Base-by-base conservation (phyloP, 2,113 vertebrate genomes). In the Muntiacus muntjak region DNA sequence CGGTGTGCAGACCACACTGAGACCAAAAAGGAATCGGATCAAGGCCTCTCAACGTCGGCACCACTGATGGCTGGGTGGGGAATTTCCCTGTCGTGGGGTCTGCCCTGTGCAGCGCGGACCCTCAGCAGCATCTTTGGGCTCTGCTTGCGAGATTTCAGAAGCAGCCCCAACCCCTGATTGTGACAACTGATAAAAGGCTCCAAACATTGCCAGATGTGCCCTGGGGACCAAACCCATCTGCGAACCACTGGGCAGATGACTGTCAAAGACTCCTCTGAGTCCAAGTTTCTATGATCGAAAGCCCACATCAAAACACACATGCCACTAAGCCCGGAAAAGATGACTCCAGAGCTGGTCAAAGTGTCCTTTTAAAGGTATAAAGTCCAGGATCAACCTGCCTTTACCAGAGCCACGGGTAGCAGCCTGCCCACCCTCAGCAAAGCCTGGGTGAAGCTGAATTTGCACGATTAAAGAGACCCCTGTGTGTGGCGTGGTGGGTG, bases 31-130 rank as follows among this genome's bases (percentile, higher is more conserved):
- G 19, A 10, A 14, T 55, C 2, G 6, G 40, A n/a, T 2, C 15
- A 2, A 60, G 36, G 47, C 9, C 16, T 71, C 30, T 40, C 45
- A 12, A 0, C 16, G 0, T 2, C 0, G 0, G 67, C 57, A 26
- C 3, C 26, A 1, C n/a, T 33, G 79, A 14, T 3, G 1, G 12
- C 58, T 12, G 15, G 78, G 58, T 30, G 30, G 2, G 26, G 19
- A 40, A 16, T 12, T 23, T 30, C 21, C 25, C 40, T 25, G 33
- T 5, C 0, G 19, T 25, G 50, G 55, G 36, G 17, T 0, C 3
- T 52, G 28, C 28, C 57, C 43, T 16, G 1, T 5, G 52, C n/a
- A 10, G 5, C 2, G 4, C 1, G 7, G 67, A 28, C n/a, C 1
- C 17, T 58, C 4, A 36, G 33, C 17, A 36, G 58, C n/a, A 36